A percentile compares a stretch with the other conserved stretches of the same genome.
Evolutionary conservation across 2,797 vertebrate species (phyloP).

Genomic region (Peromyscus nudipes): DNA sequence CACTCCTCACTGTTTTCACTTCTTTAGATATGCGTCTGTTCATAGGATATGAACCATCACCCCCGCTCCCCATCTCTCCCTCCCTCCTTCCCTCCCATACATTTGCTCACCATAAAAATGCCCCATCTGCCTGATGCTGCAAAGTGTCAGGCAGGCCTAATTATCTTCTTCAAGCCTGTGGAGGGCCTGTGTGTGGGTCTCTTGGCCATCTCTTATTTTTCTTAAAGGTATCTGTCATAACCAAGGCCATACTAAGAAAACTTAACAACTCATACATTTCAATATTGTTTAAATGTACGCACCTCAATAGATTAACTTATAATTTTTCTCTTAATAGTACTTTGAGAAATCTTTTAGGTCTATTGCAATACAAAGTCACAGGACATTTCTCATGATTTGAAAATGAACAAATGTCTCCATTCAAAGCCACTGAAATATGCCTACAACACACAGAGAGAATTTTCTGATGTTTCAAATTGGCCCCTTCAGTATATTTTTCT

Average conservation of each 20-base stretch:
- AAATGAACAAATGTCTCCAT: slow-evolving; percentile 55
- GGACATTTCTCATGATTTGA: slow-evolving; percentile 23
- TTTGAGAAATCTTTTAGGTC: slow-evolving; percentile 1
- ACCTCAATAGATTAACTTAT: not conserved
- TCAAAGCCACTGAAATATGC: slow-evolving; percentile 31
- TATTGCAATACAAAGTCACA: not conserved
- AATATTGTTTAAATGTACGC: not conserved
- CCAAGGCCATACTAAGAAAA: not conserved
- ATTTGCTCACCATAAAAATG: not conserved
- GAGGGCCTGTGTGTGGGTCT: not conserved
- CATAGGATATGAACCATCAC: not conserved
- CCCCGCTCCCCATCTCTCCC: not conserved
- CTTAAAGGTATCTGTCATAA: slow-evolving; percentile 37
- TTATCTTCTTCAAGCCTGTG: not conserved
- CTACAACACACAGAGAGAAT: slow-evolving; percentile 38
- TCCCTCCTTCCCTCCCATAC: not conserved
- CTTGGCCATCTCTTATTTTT: not conserved
- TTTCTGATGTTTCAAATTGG: slow-evolving; percentile 47
- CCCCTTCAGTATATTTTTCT: slow-evolving; percentile 40
- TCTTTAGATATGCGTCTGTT: not conserved
- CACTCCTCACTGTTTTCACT: not conserved
- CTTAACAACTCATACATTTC: not conserved
- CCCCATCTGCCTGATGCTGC: not conserved
- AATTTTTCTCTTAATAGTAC: not conserved
- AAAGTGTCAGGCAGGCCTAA: not conserved